These are phyloP conservation scores for Caradrina clavipalpis DNA, from an alignment of 2,888 invertebrate species.

Conservation along the genomic window DNA sequence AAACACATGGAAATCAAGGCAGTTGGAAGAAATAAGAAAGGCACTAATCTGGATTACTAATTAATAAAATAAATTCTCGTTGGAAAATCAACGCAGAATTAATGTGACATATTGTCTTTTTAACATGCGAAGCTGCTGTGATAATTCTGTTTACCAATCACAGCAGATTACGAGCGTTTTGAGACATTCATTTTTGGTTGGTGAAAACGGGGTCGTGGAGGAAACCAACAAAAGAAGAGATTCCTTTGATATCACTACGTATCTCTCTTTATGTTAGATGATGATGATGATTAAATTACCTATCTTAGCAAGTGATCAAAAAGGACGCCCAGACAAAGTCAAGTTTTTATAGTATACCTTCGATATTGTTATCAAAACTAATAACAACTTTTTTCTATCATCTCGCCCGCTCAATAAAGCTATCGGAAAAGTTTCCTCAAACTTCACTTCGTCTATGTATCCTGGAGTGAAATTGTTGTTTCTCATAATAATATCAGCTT, in stretches of 20 bases:
- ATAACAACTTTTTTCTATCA: conserved; percentile 24
- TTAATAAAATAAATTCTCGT: too few relatives aligned
- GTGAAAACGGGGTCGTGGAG: too few relatives aligned
- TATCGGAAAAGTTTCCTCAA: conserved; percentile 34
- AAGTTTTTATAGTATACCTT: conserved; percentile 29
- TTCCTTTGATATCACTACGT: not conserved
- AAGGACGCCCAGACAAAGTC: not conserved
- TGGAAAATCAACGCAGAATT: too few relatives aligned
- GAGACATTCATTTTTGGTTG: too few relatives aligned
- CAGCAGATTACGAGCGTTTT: too few relatives aligned
- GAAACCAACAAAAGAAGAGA: too few relatives aligned
- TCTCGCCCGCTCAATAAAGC: conserved; percentile 29
- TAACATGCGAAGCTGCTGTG: too few relatives aligned
- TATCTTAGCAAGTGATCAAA: conserved; percentile 11
- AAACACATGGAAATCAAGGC: not conserved
- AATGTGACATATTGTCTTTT: too few relatives aligned
- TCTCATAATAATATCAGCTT: conserved; percentile 42
- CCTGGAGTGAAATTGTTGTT: conserved; percentile 17
- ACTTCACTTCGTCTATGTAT: conserved; percentile 20
- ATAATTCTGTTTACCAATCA: too few relatives aligned
- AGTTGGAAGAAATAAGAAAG: conserved; percentile 17
- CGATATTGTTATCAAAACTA: conserved; percentile 32
- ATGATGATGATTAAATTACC: not conserved
- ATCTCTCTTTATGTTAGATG: not conserved
- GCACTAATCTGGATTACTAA: not conserved